Evolutionary conservation across 2,113 vertebrate species (phyloP), one percentile per base, ranked within the genome.

Genomic region (Rhinoptilus africanus): DNA sequence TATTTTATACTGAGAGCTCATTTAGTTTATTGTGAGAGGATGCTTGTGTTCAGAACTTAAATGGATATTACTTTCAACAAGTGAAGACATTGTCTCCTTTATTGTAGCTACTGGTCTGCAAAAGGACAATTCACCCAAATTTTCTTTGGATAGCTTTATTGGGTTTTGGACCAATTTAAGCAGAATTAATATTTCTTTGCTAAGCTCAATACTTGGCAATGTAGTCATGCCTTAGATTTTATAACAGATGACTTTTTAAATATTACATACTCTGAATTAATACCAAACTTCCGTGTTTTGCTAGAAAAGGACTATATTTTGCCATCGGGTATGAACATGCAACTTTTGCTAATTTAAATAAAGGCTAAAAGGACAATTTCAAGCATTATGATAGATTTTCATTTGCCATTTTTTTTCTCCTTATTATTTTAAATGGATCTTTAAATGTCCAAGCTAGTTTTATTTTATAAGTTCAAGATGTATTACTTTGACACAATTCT

Each of bases 21-120:
- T 94, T 96, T 93, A 53, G 93, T 92, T 95, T 97, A 77, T 85
- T 88, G 81, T 93, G 90, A 92, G 75, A 90, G 45, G 67, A 88
- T 94, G 88, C 67, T 93, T 95, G 21, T 83, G 75, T 76, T 96
- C 50, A 51, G 69, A 88, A 90, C 82, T 90, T 85, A 53, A 68
- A 88, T 54, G 37, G 69, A 50, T 82, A 73, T 73, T 88, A 13
- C 64, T 80, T 94, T 69, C 59, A 92, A 82, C 48, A 75, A 68
- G 69, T 71, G 37, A 57, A 73, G 77, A 57, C 20, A 6, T 45
- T 43, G 35, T 60, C 66, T 60, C 13, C 34, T 64, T 88, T 89
- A 37, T 56, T 41, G 45, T 39, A 93, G 66, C 74, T 93, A 27
- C 48, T 85, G 71, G 66, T 82, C 66, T 93, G 66, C 51, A 94